Conservation (phyloP, 2,888 invertebrate genomes). For the Neria commutata region DNA sequence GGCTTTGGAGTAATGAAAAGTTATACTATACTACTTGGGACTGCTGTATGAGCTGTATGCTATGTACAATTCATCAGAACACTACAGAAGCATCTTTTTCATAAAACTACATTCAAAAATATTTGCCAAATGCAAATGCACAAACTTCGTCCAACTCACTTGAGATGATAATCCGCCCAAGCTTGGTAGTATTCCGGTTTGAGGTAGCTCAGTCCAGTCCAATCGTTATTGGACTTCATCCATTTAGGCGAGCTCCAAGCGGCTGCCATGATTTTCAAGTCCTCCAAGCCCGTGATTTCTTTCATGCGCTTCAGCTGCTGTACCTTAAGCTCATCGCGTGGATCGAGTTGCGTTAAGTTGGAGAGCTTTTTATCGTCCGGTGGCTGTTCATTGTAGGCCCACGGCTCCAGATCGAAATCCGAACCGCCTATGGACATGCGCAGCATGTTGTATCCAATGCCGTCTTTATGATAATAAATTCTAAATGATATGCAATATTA, state of each 20-base stretch:
- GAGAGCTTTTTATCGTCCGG: slow-evolving; percentile 67
- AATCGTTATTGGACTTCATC: slow-evolving; percentile 72
- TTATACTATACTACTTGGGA: too few species aligned
- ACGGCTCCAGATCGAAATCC: slow-evolving; percentile 83
- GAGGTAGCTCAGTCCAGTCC: slow-evolving; percentile 67
- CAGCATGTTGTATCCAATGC: slow-evolving; percentile 79
- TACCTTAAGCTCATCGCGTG: slow-evolving; percentile 53
- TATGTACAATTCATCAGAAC: background rate
- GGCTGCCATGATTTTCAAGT: slow-evolving; percentile 54
- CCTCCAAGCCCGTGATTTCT: slow-evolving; percentile 33
- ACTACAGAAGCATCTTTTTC: too few species aligned
- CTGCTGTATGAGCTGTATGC: too few species aligned
- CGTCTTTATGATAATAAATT: slow-evolving; percentile 50
- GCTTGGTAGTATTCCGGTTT: slow-evolving; percentile 72
- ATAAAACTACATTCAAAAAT: too few species aligned
- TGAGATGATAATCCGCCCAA: slow-evolving; percentile 83
- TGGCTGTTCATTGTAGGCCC: slow-evolving; percentile 77
- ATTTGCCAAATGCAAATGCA: background rate
- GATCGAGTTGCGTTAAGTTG: slow-evolving; percentile 65
- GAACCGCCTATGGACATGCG: slow-evolving; percentile 85
- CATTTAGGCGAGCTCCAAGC: slow-evolving; percentile 74
- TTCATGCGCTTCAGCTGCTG: slow-evolving; percentile 52
- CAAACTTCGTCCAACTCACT: slow-evolving; percentile 59
- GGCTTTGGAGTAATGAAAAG: too few species aligned
- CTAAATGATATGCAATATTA: background rate